These are phyloP conservation scores for Microtus richardsoni DNA, from an alignment of 2,113 vertebrate genomes.

Conservation along the genomic window DNA sequence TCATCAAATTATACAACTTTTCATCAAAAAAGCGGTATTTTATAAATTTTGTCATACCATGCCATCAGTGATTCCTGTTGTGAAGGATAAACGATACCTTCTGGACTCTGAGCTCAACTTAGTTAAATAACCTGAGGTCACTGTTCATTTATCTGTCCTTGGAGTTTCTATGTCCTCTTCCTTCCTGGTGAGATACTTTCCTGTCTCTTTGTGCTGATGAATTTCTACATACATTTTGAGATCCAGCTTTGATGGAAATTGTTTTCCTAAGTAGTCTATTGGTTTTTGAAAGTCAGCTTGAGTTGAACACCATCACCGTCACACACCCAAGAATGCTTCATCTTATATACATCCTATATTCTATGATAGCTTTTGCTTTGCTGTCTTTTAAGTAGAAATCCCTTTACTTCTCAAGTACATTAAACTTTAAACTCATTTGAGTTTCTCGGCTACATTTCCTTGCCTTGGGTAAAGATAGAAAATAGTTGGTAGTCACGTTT, in stretches of 20 bases:
- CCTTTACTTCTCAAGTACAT: not conserved
- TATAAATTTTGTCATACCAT: not conserved
- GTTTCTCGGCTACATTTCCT: not conserved
- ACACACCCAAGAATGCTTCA: fast-evolving
- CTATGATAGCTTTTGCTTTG: not conserved
- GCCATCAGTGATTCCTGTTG: not conserved
- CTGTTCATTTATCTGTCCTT: not conserved
- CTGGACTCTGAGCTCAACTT: not conserved
- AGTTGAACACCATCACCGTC: not conserved
- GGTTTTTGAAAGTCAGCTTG: not conserved
- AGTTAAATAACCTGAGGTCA: not conserved
- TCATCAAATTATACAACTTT: not conserved
- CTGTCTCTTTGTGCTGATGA: not conserved
- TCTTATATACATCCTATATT: not conserved
- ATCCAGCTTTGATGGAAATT: not conserved
- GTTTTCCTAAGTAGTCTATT: not conserved
- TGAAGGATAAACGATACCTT: not conserved
- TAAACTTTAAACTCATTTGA: not conserved
- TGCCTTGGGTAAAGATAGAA: not conserved
- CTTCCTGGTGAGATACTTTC: not conserved
- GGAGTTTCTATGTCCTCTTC: not conserved
- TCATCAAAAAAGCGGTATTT: not conserved
- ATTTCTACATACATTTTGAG: not conserved
- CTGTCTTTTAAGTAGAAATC: not conserved
- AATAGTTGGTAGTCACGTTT: not conserved